Evolutionary conservation across 2,888 invertebrate species (phyloP).

Genomic region (Rhingia campestris): DNA sequence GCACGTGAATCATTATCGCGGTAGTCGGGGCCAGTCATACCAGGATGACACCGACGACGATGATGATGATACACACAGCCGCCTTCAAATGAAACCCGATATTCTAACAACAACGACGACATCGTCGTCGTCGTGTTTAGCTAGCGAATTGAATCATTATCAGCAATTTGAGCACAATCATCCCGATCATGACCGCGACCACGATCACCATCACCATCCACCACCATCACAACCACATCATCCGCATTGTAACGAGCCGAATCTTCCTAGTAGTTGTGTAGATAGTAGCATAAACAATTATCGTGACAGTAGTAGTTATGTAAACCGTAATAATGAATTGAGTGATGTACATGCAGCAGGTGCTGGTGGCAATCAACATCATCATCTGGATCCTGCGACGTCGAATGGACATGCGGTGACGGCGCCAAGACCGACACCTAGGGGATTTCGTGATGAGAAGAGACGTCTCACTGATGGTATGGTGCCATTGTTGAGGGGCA

Average conservation of each 20-base stretch:
- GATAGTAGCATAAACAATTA: conserved; percentile 74
- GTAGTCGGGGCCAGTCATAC: conserved; percentile 57
- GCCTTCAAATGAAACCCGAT: conserved; percentile 70
- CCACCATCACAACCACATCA: conserved; percentile 14
- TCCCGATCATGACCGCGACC: conserved; percentile 36
- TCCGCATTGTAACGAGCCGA: conserved; percentile 66
- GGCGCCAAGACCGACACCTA: conserved; percentile 65
- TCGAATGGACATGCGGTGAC: conserved; percentile 68
- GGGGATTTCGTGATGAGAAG: conserved; percentile 75
- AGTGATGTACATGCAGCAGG: conserved; percentile 49
- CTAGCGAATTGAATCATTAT: conserved; percentile 72
- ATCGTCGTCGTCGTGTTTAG: conserved; percentile 63
- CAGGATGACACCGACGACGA: conserved; percentile 62
- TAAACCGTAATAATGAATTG: conserved; percentile 68
- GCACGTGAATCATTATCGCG: conserved; percentile 56
- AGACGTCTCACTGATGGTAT: conserved; percentile 76
- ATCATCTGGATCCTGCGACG: conserved; percentile 47
- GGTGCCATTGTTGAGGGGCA: conserved; percentile 46
- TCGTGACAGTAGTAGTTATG: conserved; percentile 72
- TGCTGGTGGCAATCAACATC: conserved; percentile 68
- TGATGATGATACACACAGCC: conserved; percentile 48
- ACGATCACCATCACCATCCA: conserved; percentile 47
- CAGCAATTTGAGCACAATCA: conserved; percentile 66
- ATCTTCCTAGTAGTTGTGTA: conserved; percentile 71
- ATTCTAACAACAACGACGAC: conserved; percentile 60